phyloP scores from a whole-genome alignment of 2,797 vertebrate species.

The Otus scops region DNA sequence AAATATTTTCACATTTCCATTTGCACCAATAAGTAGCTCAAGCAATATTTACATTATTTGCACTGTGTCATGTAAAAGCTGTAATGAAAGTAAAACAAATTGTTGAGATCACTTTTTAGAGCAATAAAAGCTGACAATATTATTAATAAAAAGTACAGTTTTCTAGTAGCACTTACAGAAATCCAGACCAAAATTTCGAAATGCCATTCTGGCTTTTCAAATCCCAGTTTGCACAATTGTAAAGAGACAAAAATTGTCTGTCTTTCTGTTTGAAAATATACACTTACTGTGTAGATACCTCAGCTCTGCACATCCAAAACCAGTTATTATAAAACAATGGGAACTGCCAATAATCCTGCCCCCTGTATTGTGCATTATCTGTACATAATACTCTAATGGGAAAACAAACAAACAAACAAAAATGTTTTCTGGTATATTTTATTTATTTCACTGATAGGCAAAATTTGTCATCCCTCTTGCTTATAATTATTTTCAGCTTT shows the following conservation, averaged over 20 bases:
- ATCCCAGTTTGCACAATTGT: neutral
- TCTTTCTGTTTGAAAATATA: neutral
- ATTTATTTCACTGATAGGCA: neutral
- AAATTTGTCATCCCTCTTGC: neutral
- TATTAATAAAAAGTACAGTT: neutral
- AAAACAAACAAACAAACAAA: neutral
- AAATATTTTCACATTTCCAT: conserved; percentile 37
- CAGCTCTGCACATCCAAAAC: neutral
- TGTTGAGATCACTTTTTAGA: neutral
- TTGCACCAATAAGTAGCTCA: neutral
- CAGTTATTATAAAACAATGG: neutral
- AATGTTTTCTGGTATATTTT: neutral
- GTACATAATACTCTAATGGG: neutral
- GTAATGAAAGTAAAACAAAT: neutral
- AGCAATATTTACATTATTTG: conserved; percentile 12
- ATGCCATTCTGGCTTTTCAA: neutral
- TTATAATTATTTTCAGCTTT: neutral
- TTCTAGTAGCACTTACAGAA: neutral
- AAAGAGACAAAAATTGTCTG: neutral
- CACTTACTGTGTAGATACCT: neutral
- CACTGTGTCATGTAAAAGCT: neutral
- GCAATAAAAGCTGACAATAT: neutral
- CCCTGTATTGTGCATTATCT: neutral
- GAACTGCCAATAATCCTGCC: neutral
- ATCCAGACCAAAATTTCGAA: neutral